Percentiles rank a stretch among this genome's conserved stretches.
Conservation (phyloP, 2,888 invertebrate species). For the Polylopha cassiicola region DNA sequence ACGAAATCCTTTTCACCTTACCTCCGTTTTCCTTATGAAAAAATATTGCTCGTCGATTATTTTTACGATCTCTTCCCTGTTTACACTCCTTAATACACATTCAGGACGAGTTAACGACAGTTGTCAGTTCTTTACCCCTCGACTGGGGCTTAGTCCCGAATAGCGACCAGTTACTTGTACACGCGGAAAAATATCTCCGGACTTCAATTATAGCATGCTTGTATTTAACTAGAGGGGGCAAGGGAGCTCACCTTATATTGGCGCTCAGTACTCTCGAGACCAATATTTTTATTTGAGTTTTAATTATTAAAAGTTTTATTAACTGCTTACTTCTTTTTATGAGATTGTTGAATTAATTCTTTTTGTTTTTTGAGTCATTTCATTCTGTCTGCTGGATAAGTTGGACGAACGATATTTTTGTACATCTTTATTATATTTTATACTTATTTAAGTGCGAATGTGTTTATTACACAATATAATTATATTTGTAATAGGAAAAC, state of each 20-base stretch:
- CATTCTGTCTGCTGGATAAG: constrained; percentile 44
- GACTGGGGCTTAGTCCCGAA: constrained; percentile 46
- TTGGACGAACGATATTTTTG: constrained; percentile 18
- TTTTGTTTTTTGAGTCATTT: constrained; percentile 68
- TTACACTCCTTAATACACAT: constrained; percentile 60
- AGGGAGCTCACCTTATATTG: constrained; percentile 37
- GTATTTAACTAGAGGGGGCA: constrained; percentile 11
- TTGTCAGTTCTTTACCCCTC: constrained; percentile 65
- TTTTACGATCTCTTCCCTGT: constrained; percentile 60
- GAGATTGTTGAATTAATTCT: constrained; percentile 72
- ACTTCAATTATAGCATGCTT: not conserved
- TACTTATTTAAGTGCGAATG: too few relatives aligned
- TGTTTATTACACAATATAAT: too few relatives aligned
- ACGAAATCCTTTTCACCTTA: not conserved
- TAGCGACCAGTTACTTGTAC: constrained; percentile 1
- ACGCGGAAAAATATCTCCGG: constrained; percentile 10
- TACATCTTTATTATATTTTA: constrained; percentile 2
- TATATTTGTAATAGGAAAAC: too few relatives aligned
- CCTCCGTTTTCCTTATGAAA: constrained; percentile 12
- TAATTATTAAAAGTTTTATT: constrained; percentile 76
- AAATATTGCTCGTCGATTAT: constrained; percentile 22
- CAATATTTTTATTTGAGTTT: constrained; percentile 71
- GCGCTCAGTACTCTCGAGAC: constrained; percentile 42
- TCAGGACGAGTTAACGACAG: constrained; percentile 70
- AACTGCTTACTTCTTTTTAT: constrained; percentile 76